phyloP scores from a whole-genome alignment of 1,140 invertebrate species.

The Macrotrachela quadricornifera region DNA sequence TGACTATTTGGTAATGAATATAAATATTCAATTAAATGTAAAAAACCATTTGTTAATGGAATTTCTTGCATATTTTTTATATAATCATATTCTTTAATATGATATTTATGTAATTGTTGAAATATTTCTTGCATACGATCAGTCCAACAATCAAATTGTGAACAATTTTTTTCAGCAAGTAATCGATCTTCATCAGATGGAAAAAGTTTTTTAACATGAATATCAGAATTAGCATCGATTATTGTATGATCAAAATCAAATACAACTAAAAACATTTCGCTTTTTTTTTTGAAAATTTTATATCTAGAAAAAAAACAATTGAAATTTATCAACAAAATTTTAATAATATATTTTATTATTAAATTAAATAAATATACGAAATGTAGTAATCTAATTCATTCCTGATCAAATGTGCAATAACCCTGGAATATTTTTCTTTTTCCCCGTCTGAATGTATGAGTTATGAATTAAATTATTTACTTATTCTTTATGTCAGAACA shows the following conservation, averaged over 20 bases:
- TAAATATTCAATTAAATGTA: slow-evolving; percentile 37
- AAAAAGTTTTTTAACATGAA: slow-evolving; percentile 39
- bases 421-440: too few relatives aligned
- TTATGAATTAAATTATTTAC: too few relatives aligned
- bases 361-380: too few relatives aligned
- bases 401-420: too few relatives aligned
- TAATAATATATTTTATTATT: too few relatives aligned
- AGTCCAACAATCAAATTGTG: slow-evolving; percentile 39
- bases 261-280: slow-evolving; percentile 35
- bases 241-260: slow-evolving; percentile 63
- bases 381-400: too few relatives aligned
- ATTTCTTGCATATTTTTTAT: slow-evolving; percentile 36
- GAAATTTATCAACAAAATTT: too few relatives aligned
- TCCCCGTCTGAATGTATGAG: too few relatives aligned
- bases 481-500: too few relatives aligned
- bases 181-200: slow-evolving; percentile 34
- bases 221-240: slow-evolving; percentile 52
- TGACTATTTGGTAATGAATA: slow-evolving; percentile 11
- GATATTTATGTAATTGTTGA: slow-evolving; percentile 37
- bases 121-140: slow-evolving; percentile 50
- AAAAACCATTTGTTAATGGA: slow-evolving; percentile 39
- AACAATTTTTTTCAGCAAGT: slow-evolving; percentile 29
- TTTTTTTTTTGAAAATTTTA: too few relatives aligned
- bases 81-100: slow-evolving; percentile 33
- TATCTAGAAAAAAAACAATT: too few relatives aligned